Percentiles rank a stretch among this genome's conserved stretches.
Evolutionary conservation across 2,888 invertebrate genomes (phyloP).

Genomic region (Tridacna crocea): DNA sequence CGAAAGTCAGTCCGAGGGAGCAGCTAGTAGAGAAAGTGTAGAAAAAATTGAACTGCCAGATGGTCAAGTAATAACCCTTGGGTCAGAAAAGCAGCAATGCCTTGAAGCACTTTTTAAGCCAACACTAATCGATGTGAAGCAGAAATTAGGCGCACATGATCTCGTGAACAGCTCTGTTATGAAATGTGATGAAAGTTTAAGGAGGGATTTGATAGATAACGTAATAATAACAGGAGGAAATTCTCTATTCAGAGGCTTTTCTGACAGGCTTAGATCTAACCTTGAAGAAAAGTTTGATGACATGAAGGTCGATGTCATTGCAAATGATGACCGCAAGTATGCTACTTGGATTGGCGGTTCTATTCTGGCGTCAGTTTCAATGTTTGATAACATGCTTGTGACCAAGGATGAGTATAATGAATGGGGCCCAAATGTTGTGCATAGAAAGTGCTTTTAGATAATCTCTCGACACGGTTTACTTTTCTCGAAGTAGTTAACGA

Average conservation of each 20-base stretch:
- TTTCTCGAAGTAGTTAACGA: too few relatives aligned
- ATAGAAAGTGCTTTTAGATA: conserved; percentile 3
- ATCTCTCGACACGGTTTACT: too few relatives aligned
- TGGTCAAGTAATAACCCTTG: conserved; percentile 78
- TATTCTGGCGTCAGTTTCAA: conserved; percentile 3
- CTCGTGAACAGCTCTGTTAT: conserved; percentile 77
- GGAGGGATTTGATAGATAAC: conserved; percentile 78
- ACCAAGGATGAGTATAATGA: conserved; percentile 3
- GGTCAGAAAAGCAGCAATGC: conserved; percentile 76
- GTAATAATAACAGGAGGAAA: conserved; percentile 94
- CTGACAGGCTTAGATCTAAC: conserved; percentile 24
- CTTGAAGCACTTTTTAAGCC: conserved; percentile 69
- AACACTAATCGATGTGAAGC: conserved; percentile 66
- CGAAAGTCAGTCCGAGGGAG: conserved; percentile 1
- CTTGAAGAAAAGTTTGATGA: conserved; percentile 10
- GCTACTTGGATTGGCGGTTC: conserved; percentile 9
- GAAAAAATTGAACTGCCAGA: conserved; percentile 70
- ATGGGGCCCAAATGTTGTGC: background rate
- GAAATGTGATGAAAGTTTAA: conserved; percentile 79
- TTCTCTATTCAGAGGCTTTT: conserved; percentile 96
- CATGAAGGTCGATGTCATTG: conserved; percentile 31
- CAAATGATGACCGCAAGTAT: conserved; percentile 2
- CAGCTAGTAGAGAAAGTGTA: background rate
- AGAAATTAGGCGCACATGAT: conserved; percentile 77
- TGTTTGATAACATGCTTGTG: background rate